Evolutionary conservation across 2,888 invertebrate genomes (phyloP).

Genomic region (Melinopterus prodromus): DNA sequence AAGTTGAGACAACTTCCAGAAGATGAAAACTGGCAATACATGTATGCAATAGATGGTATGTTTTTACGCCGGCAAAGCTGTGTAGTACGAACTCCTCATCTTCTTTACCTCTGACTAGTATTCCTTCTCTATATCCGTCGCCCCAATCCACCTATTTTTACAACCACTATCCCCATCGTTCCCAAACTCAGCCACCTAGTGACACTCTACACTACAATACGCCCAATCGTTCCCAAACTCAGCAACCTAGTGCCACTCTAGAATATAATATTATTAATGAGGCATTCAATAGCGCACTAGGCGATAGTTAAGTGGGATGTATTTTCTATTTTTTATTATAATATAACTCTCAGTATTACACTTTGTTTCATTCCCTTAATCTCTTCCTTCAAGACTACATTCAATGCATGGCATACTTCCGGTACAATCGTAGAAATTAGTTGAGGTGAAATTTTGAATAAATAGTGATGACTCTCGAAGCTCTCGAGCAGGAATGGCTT

Average conservation of each 20-base stretch:
- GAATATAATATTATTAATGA: no score
- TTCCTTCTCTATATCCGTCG: background rate
- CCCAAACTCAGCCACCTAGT: background rate
- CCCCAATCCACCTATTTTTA: background rate
- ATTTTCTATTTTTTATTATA: slow-evolving; percentile 7
- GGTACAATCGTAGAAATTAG: slow-evolving; percentile 12
- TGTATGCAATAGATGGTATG: slow-evolving; percentile 16
- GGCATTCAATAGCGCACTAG: no score
- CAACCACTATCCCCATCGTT: background rate
- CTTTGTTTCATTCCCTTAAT: slow-evolving; percentile 15
- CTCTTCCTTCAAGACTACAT: background rate
- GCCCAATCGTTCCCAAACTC: no score
- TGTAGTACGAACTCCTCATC: background rate
- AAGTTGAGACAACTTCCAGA: slow-evolving; percentile 16
- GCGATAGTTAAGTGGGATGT: no score
- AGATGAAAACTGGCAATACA: background rate
- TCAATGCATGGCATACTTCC: slow-evolving; percentile 13
- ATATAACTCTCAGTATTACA: background rate
- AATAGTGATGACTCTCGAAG: no score
- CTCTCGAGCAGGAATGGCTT: background rate
- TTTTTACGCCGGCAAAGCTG: background rate
- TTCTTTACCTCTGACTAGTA: background rate
- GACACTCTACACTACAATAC: no score
- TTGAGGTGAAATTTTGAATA: slow-evolving; percentile 4
- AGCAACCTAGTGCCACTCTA: no score